Conservation (phyloP, 2,797 vertebrate species). For the Erethizon dorsatum region DNA sequence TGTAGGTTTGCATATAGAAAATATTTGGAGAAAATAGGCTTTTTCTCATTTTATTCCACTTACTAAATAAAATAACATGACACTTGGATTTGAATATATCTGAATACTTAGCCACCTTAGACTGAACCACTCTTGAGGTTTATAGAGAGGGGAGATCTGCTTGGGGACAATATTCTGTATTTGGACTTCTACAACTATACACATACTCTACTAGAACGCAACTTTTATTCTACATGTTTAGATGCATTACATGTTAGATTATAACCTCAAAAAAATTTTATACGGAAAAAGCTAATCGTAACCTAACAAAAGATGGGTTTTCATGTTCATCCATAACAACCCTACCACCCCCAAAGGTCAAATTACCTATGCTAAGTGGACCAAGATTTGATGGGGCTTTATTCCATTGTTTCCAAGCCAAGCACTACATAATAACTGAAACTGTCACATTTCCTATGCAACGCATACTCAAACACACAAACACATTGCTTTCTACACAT, state of each 20-base stretch:
- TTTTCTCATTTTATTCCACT: conserved; percentile 51
- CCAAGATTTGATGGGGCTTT: not conserved
- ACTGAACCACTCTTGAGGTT: not conserved
- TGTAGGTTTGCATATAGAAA: not conserved
- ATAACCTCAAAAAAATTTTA: conserved; percentile 20
- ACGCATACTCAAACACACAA: not conserved
- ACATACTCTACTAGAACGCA: not conserved
- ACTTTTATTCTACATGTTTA: conserved; percentile 24
- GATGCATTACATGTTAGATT: not conserved
- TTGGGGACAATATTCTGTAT: not conserved
- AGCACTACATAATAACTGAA: not conserved
- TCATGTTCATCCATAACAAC: not conserved
- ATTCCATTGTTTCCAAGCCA: not conserved
- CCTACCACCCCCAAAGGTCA: not conserved
- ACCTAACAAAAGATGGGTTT: not conserved
- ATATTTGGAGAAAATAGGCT: not conserved
- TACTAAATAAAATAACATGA: conserved; percentile 52
- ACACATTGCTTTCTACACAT: not conserved
- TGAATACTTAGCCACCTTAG: conserved; percentile 56
- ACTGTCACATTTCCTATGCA: not conserved
- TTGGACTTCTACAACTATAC: not conserved
- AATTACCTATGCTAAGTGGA: not conserved
- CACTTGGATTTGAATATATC: conserved; percentile 33
- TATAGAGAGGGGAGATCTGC: not conserved
- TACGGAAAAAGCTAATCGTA: not conserved